These are phyloP conservation scores for Alouatta palliata DNA, from an alignment of 2,113 vertebrate genomes.

Conservation along the genomic window DNA sequence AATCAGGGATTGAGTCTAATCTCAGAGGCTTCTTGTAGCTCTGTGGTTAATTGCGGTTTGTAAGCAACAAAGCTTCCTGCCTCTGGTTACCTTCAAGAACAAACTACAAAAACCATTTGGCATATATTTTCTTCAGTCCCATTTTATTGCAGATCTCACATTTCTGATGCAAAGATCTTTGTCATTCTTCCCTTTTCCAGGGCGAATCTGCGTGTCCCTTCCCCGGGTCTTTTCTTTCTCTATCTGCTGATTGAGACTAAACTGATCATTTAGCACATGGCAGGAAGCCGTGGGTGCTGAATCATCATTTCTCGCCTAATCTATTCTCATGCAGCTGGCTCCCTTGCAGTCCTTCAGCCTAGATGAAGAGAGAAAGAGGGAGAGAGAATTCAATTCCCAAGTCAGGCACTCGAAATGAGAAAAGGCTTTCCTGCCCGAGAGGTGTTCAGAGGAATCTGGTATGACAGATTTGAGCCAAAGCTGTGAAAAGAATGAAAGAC, in stretches of 20 bases:
- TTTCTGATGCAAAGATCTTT: not conserved
- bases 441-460: not conserved
- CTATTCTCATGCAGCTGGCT: not conserved
- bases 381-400: conserved; percentile 28
- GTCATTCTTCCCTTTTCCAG: not conserved
- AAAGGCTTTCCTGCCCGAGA: not conserved
- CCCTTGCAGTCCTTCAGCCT: not conserved
- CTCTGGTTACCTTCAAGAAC: not conserved
- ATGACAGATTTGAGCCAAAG: fast-evolving
- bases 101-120: not conserved
- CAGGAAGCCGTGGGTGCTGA: conserved; percentile 42
- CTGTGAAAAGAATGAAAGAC: not conserved
- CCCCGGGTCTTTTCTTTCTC: not conserved
- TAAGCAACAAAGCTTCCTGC: not conserved
- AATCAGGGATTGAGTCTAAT: not conserved
- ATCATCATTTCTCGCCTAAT: not conserved
- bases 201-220: not conserved
- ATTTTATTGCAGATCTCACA: not conserved
- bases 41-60: not conserved
- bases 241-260: conserved; percentile 38
- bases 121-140: not conserved
- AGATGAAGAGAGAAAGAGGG: conserved; percentile 22
- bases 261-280: not conserved
- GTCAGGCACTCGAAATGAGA: not conserved
- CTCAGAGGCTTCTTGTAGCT: not conserved